phyloP scores from a whole-genome alignment of 2,888 invertebrate species.

The Cephus pygmeus region DNA sequence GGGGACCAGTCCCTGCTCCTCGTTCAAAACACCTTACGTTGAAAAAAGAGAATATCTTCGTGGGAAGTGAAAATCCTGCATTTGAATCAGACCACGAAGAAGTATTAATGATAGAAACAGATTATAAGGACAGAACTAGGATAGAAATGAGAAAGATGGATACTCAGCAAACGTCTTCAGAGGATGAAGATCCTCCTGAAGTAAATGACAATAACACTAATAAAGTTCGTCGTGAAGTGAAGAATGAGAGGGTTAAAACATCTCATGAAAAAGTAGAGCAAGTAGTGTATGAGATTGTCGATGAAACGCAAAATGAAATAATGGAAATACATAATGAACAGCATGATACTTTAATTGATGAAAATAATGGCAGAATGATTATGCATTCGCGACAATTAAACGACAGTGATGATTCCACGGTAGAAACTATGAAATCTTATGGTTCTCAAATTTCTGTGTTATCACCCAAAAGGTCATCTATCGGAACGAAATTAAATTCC shows the following conservation, averaged over 20 bases:
- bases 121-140: slow-evolving; percentile 41
- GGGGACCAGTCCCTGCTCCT: slow-evolving; percentile 41
- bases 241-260: background rate
- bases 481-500: background rate
- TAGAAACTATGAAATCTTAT: background rate
- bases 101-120: slow-evolving; percentile 53
- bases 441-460: background rate
- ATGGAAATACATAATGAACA: background rate
- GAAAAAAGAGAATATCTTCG: slow-evolving; percentile 19
- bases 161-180: background rate
- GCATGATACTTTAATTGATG: background rate
- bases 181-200: background rate
- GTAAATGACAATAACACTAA: background rate
- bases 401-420: background rate
- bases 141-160: slow-evolving; percentile 43
- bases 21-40: slow-evolving; percentile 19
- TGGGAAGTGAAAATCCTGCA: slow-evolving; percentile 42
- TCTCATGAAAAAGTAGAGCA: background rate
- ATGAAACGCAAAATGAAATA: background rate
- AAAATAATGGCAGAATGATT: background rate
- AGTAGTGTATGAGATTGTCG: background rate
- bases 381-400: background rate
- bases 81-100: slow-evolving; percentile 51
- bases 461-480: background rate
- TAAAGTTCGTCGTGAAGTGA: background rate